Conservation (phyloP, 2,797 vertebrate species). For the Geotrypetes seraphini region DNA sequence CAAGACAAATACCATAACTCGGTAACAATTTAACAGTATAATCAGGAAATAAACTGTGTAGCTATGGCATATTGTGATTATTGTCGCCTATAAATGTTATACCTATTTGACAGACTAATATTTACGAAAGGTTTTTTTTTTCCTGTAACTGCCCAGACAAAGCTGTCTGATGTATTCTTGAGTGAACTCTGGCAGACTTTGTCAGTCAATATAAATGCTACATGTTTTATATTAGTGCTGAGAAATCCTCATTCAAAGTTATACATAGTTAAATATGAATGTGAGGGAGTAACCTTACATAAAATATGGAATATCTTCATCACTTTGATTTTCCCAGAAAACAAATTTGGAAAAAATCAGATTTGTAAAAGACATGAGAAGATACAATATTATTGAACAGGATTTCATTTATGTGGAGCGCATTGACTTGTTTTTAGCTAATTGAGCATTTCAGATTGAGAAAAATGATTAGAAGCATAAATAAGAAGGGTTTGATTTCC, state of each 20-base stretch:
- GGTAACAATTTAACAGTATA: slow-evolving; percentile 63
- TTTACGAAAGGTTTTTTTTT: slow-evolving; percentile 59
- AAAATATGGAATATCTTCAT: slow-evolving; percentile 15
- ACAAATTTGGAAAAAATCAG: slow-evolving; percentile 3
- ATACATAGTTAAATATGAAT: slow-evolving; percentile 13
- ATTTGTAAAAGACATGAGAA: background rate
- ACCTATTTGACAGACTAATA: slow-evolving; percentile 55
- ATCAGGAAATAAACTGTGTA: slow-evolving; percentile 61
- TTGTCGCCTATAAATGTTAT: slow-evolving; percentile 56
- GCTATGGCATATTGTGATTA: slow-evolving; percentile 57
- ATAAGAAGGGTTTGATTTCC: too few relatives aligned
- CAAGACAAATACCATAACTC: slow-evolving; percentile 60
- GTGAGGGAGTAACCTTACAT: slow-evolving; percentile 10
- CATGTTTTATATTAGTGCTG: too few relatives aligned
- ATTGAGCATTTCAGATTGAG: too few relatives aligned
- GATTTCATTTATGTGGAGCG: too few relatives aligned
- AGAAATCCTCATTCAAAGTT: too few relatives aligned
- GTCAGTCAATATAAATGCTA: too few relatives aligned
- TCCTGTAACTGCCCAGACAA: slow-evolving; percentile 38
- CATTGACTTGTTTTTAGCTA: too few relatives aligned
- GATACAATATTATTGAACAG: too few relatives aligned
- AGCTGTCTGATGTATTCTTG: too few relatives aligned
- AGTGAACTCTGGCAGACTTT: too few relatives aligned
- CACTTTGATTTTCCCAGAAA: slow-evolving; percentile 20
- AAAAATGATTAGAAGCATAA: too few relatives aligned